A percentile compares a stretch with the other conserved stretches of the same genome.
These are phyloP conservation scores for Cinclus mexicanus DNA, from an alignment of 2,113 vertebrate genomes.

Conservation along the genomic window DNA sequence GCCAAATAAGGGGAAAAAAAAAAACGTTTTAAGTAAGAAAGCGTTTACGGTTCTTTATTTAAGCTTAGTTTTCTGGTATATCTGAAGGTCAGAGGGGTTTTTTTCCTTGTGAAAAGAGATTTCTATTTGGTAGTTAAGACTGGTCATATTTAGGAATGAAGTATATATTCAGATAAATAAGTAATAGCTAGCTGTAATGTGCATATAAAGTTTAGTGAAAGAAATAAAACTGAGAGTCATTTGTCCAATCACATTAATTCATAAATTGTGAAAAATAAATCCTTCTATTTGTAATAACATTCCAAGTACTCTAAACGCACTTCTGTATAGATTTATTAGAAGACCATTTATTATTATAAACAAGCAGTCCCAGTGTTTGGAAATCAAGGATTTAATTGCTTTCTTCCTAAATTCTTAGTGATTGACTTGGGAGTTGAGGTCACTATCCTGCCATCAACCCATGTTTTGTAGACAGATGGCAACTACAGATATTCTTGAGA, in stretches of 20 bases:
- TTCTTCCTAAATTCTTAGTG: neutral
- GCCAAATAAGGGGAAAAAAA: no score
- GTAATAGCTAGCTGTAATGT: neutral
- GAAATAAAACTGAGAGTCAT: neutral
- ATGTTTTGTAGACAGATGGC: conserved; percentile 24
- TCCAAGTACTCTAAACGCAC: neutral
- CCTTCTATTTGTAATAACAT: neutral
- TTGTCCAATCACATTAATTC: neutral
- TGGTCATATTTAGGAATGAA: neutral
- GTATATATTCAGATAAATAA: neutral
- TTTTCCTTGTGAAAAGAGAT: neutral
- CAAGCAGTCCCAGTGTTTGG: neutral
- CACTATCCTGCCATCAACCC: neutral
- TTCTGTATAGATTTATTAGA: neutral
- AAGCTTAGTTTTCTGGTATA: neutral
- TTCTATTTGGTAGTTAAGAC: neutral
- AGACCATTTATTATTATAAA: neutral
- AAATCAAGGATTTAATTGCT: neutral
- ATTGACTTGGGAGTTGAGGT: conserved; percentile 7
- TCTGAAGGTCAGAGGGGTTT: neutral
- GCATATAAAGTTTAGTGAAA: neutral
- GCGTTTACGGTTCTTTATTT: neutral
- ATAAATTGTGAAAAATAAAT: neutral
- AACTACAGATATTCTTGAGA: conserved; percentile 6
- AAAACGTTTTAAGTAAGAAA: neutral